phyloP scores from a whole-genome alignment of 2,888 invertebrate genomes.

The Priocnemis perturbator region DNA sequence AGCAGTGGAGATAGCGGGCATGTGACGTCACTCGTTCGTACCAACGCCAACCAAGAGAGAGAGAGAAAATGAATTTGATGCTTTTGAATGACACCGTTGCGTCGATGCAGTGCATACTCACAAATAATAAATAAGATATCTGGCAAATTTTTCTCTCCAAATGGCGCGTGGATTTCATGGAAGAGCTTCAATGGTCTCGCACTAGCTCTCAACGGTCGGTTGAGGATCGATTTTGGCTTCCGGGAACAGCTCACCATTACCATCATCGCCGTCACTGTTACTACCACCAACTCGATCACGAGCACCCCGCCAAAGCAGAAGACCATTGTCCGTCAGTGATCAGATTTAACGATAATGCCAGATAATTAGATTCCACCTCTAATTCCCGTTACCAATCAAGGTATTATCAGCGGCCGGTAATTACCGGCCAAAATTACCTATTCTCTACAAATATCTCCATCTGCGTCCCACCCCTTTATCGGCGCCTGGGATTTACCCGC shows the following conservation, averaged over 20 bases:
- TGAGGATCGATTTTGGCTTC: conserved; percentile 49
- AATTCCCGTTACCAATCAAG: conserved; percentile 69
- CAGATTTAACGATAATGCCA: conserved; percentile 69
- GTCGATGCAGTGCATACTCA: no score
- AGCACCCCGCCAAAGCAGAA: conserved; percentile 39
- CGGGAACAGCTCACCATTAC: conserved; percentile 26
- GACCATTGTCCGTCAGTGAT: conserved; percentile 64
- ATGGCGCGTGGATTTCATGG: neutral
- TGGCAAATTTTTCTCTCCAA: neutral
- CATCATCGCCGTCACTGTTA: conserved; percentile 13
- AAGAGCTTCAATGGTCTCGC: no score
- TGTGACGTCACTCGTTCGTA: no score
- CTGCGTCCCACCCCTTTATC: conserved; percentile 25
- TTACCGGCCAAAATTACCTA: conserved; percentile 67
- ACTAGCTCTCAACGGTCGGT: neutral
- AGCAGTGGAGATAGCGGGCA: no score
- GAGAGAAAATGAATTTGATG: no score
- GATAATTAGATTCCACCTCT: conserved; percentile 69
- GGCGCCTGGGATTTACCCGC: no score
- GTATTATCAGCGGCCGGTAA: conserved; percentile 66
- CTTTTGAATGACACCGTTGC: no score
- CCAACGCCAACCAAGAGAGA: no score
- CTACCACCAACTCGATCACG: neutral
- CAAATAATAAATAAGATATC: neutral
- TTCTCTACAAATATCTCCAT: conserved; percentile 57